phyloP scores from a whole-genome alignment of 2,797 vertebrate genomes.

The Podarcis siculus region DNA sequence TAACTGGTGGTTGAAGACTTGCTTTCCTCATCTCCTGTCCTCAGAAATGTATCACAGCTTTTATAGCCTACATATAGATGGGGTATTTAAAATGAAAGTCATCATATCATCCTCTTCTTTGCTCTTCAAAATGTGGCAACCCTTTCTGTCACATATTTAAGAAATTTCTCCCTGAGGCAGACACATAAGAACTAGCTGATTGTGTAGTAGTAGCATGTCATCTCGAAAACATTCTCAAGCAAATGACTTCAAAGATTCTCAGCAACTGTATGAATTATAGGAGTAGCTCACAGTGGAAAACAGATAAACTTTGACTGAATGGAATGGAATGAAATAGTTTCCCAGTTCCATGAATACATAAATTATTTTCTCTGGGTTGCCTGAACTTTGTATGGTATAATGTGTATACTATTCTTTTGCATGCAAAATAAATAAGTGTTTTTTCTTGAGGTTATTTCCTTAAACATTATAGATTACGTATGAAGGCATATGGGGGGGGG shows the following conservation, averaged over 20 bases:
- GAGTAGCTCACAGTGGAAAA: neutral
- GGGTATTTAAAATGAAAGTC: too few species aligned
- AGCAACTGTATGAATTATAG: neutral
- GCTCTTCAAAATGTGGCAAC: too few species aligned
- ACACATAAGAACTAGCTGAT: too few species aligned
- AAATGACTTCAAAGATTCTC: fast-evolving
- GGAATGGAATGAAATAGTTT: neutral
- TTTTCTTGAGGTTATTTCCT: fast-evolving
- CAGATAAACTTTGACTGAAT: neutral
- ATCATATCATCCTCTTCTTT: too few species aligned
- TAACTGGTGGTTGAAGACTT: too few species aligned
- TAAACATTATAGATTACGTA: neutral
- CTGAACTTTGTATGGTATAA: neutral
- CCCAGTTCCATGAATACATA: neutral
- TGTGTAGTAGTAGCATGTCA: too few species aligned
- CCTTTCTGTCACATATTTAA: too few species aligned
- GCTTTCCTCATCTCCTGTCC: too few species aligned
- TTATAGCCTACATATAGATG: too few species aligned
- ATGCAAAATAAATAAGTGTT: neutral
- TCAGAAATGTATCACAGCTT: too few species aligned
- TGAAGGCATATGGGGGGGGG: neutral
- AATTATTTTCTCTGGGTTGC: neutral
- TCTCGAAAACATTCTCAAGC: neutral
- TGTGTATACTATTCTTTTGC: neutral
- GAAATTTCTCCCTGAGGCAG: too few species aligned